A percentile compares a stretch with the other conserved stretches of the same genome.
Evolutionary conservation across 2,797 vertebrate species (phyloP).

Genomic region (Picus viridis): DNA sequence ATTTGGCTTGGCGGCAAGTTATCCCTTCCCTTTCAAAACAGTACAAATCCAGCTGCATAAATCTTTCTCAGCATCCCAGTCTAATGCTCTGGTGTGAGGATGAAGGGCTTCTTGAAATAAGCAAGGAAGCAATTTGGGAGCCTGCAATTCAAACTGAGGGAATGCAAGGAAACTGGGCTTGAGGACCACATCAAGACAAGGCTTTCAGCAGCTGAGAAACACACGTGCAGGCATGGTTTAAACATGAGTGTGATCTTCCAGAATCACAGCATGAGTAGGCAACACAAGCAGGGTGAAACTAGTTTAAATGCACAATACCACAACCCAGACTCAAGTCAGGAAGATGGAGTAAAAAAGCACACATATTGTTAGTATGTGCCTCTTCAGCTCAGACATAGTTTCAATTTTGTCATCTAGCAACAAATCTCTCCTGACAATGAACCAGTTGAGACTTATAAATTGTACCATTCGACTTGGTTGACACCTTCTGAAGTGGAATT

Average conservation of each 20-base stretch:
- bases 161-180: slow-evolving; percentile 14
- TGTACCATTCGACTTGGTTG: not conserved
- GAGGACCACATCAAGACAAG: not conserved
- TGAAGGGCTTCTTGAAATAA: slow-evolving; percentile 35
- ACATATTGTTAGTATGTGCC: not conserved
- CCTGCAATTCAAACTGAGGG: not conserved
- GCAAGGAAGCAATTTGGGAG: slow-evolving; percentile 20
- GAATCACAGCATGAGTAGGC: not conserved
- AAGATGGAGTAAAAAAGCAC: not conserved
- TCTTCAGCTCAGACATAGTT: not conserved
- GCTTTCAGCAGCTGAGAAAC: not conserved
- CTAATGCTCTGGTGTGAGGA: slow-evolving; percentile 30
- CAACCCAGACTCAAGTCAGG: not conserved
- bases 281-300: not conserved
- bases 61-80: slow-evolving; percentile 26
- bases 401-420: not conserved
- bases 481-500: not conserved
- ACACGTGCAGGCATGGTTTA: not conserved
- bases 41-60: slow-evolving; percentile 42
- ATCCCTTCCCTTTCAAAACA: slow-evolving; percentile 40
- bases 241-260: not conserved
- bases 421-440: not conserved
- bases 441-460: not conserved
- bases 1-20: slow-evolving; percentile 60
- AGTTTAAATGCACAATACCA: not conserved